Conservation (phyloP, 2,113 vertebrate species). For the Hemicordylus capensis region DNA sequence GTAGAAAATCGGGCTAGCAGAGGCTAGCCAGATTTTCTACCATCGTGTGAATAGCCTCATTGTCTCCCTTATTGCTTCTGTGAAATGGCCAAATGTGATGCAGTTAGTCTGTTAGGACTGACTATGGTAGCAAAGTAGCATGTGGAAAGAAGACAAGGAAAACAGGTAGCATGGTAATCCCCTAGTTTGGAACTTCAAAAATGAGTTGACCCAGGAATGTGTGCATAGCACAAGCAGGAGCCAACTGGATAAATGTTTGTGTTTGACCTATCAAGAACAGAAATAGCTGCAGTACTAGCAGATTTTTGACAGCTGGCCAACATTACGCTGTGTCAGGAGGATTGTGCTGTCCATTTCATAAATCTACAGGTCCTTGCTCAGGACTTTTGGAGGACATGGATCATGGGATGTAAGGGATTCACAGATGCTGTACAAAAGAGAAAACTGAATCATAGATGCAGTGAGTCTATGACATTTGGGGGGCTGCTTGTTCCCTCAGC, state of each 20-base stretch:
- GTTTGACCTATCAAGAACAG: conserved; percentile 1
- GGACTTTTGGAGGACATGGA: conserved; percentile 19
- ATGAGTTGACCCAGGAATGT: not conserved
- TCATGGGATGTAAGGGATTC: not conserved
- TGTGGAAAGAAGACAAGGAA: not conserved
- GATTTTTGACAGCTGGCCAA: conserved; percentile 8
- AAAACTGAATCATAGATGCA: too few species aligned
- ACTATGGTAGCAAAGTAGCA: not conserved
- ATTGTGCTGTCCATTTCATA: conserved; percentile 12
- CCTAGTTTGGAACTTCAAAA: not conserved
- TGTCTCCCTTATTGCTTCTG: not conserved
- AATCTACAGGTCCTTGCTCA: conserved; percentile 8
- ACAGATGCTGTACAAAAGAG: not conserved
- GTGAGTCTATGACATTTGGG: not conserved
- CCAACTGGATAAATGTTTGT: not conserved
- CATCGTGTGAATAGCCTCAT: too few species aligned
- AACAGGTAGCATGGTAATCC: not conserved
- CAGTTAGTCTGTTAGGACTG: not conserved
- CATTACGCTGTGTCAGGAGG: conserved; percentile 4
- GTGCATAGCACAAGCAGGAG: not conserved
- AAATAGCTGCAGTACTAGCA: not conserved
- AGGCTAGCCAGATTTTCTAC: too few species aligned
- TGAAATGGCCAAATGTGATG: not conserved
- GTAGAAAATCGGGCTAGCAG: too few species aligned
- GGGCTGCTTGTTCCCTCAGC: not conserved